A percentile compares a stretch with the other conserved stretches of the same genome.
Conservation (phyloP, 2,113 vertebrate species). For the Peucedramus taeniatus region DNA sequence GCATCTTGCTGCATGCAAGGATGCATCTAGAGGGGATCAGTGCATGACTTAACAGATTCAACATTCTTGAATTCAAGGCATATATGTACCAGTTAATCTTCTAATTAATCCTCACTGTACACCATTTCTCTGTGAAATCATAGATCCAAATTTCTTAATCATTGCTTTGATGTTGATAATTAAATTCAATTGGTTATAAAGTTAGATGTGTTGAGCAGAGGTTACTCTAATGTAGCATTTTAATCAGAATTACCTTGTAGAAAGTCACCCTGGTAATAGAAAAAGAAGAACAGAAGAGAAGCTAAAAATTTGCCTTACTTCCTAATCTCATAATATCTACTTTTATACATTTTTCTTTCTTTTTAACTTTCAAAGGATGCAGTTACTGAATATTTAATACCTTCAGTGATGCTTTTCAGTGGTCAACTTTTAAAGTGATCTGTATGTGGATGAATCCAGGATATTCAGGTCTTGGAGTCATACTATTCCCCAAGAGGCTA, state of each 20-base stretch:
- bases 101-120: neutral
- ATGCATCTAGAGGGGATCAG: neutral
- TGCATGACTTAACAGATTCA: neutral
- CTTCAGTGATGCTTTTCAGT: neutral
- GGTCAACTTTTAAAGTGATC: neutral
- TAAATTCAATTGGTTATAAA: neutral
- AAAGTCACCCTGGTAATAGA: neutral
- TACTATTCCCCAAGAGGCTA: neutral
- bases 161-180: neutral
- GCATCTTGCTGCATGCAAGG: neutral
- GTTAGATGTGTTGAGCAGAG: neutral
- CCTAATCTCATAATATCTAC: neutral
- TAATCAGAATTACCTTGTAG: neutral
- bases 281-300: neutral
- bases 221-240: neutral
- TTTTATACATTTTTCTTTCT: neutral
- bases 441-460: neutral
- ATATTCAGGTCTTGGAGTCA: neutral
- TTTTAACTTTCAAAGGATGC: neutral
- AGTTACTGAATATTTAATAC: neutral
- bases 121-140: neutral
- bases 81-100: neutral
- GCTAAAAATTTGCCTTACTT: neutral
- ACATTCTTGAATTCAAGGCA: neutral
- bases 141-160: neutral